Base-by-base conservation (phyloP, 2,888 invertebrate genomes). In the Acanthosepion esculentum region DNA sequence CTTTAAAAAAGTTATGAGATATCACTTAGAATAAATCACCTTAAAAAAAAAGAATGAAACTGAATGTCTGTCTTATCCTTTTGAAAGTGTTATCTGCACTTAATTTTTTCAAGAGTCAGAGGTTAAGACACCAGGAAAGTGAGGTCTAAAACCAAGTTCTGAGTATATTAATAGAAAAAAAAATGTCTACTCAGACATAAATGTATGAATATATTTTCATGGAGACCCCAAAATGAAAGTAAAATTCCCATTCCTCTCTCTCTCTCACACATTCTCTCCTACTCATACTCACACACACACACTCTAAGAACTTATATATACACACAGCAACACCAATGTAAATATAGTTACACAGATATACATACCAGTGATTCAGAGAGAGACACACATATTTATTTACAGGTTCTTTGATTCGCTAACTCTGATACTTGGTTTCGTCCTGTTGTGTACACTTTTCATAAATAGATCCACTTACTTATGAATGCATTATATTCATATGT, bases 1-100 rank as follows among this genome's bases (percentile, higher is more conserved):
- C n/a, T 78, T 78, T n/a, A 78, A 78, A 78, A 78, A 78, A 78
- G 78, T 78, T 78, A n/a, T 78, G 78, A n/a, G 78, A 78, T 78
- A 78, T 78, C 78, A 78, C 78, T 78, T 78, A 78, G 78, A 78
- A 78, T 78, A 78, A 78, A 78, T 78, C 78, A 78, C 78, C 78
- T n/a, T 78, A 33, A 78, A 78, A 78, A 78, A 78, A n/a, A 78
- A n/a, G n/a, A n/a, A n/a, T 2, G n/a, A 78, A 78, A n/a, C 15
- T n/a, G n/a, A 78, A 78, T 78, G 78, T 78, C 78, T 78, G 78
- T 78, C 78, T 78, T 78, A 78, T 78, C n/a, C 78, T 78, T 78
- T 33, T 78, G 78, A n/a, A 33, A 78, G n/a, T 78, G 78, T n/a
- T 78, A 78, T 78, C 33, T 78, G 78, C 78, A 78, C 78, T 78